Evolutionary conservation across 1,140 invertebrate species (phyloP), one percentile per base, ranked within the genome.

Genomic region (Maniola jurtina): DNA sequence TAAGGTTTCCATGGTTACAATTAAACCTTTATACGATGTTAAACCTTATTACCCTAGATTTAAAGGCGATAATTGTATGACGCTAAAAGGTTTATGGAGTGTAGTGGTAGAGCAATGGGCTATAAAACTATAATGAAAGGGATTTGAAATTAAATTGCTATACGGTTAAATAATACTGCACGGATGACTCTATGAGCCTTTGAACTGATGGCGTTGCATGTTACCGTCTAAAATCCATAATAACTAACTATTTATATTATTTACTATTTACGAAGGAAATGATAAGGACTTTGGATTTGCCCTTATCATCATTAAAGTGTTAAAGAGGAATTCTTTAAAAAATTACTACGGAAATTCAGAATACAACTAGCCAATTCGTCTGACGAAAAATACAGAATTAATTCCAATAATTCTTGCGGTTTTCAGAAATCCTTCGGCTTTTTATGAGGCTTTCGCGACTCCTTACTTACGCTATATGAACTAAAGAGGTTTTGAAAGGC

Each of bases 1-100:
- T 77, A 77, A 73, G 70, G 69, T 77, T 71, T 69, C 45, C 50
- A 70, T 36, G 61, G 57, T 55, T 45, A 34, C 35, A 63, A n/a
- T 40, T 68, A 13, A 16, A 16, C 60, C 15, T 56, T 59, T 35
- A 66, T 7, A 40, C 63, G 50, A 77, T 56, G 60, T 73, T 73
- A 58, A 25, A 60, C 54, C 52, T 59, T 50, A 64, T 7, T 10
- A 1, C 14, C 40, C 0, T 9, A 57, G 6, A 9, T 3, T 7
- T 57, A 15, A 38, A 40, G 60, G 7, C 16, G 15, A 40, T 57
- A 56, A 61, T 68, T 13, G 45, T 9, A 9, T 60, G 38, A 33
- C 14, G 4, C 48, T 34, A n/a, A 10, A 33, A 16, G 58, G 36
- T 67, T 64, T 64, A 57, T 45, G 11, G 38, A 16, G 58, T 54